Conservation (phyloP, 1,140 invertebrate genomes). For the Aporrectodea caliginosa region DNA sequence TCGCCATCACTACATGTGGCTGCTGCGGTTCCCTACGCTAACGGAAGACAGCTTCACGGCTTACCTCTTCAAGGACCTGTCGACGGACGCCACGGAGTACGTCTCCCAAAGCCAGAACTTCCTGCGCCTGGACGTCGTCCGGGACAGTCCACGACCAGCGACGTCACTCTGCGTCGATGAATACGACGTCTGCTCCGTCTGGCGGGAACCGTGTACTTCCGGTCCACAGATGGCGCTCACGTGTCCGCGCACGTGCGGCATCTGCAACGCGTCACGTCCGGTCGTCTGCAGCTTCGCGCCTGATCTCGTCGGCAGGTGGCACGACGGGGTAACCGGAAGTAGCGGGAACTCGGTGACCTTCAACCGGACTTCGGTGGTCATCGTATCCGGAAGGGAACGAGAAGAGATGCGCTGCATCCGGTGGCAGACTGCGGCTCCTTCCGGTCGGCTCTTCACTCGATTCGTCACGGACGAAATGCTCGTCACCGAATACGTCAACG, state of each 20-base stretch:
- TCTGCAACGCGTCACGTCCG: conserved; percentile 29
- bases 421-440: conserved; percentile 15
- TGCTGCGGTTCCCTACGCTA: conserved; percentile 26
- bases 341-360: background rate
- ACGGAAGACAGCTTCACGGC: conserved; percentile 20
- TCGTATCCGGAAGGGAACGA: background rate
- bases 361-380: background rate
- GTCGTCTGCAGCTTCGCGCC: conserved; percentile 17
- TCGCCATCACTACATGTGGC: conserved; percentile 21
- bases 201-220: conserved; percentile 13
- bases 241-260: conserved; percentile 26
- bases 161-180: conserved; percentile 29
- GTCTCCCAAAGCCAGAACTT: conserved; percentile 2
- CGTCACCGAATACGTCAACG: conserved; percentile 26
- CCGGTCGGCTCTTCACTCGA: conserved; percentile 1
- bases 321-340: background rate
- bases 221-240: conserved; percentile 27
- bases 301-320: conserved; percentile 14
- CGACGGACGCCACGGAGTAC: conserved; percentile 11
- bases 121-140: conserved; percentile 29
- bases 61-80: conserved; percentile 28
- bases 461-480: conserved; percentile 19
- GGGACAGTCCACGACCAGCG: conserved; percentile 22
- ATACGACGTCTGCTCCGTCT: conserved; percentile 23
- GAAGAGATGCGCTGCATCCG: conserved; percentile 28